These are phyloP conservation scores for Quadroppia sp. DNA, from an alignment of 2,888 invertebrate species.

Conservation along the genomic window DNA sequence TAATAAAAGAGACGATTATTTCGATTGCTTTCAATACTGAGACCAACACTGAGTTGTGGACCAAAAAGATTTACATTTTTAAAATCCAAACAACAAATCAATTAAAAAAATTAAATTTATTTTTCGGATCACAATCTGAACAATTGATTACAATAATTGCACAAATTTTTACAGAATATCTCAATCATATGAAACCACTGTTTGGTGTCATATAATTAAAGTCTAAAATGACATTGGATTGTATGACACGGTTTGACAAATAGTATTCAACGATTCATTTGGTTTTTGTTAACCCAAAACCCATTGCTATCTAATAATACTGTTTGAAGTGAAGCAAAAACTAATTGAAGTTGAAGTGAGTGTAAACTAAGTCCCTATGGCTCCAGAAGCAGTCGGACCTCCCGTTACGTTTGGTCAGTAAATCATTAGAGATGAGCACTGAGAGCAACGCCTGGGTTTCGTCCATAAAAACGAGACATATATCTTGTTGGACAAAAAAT, in stretches of 20 bases:
- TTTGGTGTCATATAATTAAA: not conserved
- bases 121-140: too few relatives aligned
- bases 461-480: conserved; percentile 17
- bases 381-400: conserved; percentile 12
- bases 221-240: not conserved
- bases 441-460: conserved; percentile 7
- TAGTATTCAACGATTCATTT: conserved; percentile 1
- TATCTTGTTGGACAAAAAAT: not conserved
- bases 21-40: too few relatives aligned
- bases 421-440: conserved; percentile 29
- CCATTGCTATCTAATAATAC: not conserved
- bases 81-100: too few relatives aligned
- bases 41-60: too few relatives aligned
- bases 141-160: too few relatives aligned
- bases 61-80: too few relatives aligned
- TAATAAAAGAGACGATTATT: not conserved
- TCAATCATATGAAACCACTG: too few relatives aligned
- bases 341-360: not conserved
- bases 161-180: too few relatives aligned
- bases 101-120: too few relatives aligned
- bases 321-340: not conserved
- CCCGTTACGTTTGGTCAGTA: conserved; percentile 32
- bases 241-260: not conserved
- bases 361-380: conserved; percentile 15
- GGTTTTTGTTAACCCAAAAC: conserved; percentile 16